A percentile compares a stretch with the other conserved stretches of the same genome.
Evolutionary conservation across 2,113 vertebrate species (phyloP).

Genomic region (Oplegnathus fasciatus): DNA sequence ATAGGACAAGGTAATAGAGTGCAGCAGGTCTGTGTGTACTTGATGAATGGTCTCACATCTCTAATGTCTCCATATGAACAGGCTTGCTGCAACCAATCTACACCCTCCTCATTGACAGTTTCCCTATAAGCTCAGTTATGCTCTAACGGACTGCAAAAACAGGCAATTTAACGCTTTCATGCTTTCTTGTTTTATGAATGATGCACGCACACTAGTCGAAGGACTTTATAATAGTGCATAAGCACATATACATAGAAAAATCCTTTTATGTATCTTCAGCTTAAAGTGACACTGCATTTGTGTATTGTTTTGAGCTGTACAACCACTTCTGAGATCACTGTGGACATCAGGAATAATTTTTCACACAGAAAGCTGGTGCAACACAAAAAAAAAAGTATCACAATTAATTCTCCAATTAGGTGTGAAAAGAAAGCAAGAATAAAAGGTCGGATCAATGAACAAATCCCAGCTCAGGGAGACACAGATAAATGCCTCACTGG

Average conservation of each 20-base stretch:
- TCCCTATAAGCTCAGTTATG: not conserved
- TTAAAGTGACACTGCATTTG: too few relatives aligned
- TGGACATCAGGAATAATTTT: not conserved
- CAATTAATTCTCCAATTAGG: not conserved
- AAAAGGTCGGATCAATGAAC: not conserved
- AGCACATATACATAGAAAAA: too few relatives aligned
- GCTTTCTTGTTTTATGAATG: conserved; percentile 4
- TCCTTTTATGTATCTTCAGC: not conserved
- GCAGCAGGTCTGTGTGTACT: not conserved
- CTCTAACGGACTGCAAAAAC: not conserved
- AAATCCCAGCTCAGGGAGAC: not conserved
- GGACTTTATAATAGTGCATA: not conserved
- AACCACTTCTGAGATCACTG: not conserved
- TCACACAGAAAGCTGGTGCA: not conserved
- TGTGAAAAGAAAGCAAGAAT: not conserved
- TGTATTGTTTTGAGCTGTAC: too few relatives aligned
- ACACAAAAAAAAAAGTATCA: not conserved
- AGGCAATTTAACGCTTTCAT: conserved; percentile 3
- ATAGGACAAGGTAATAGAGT: not conserved
- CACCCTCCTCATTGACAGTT: not conserved
- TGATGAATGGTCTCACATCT: not conserved
- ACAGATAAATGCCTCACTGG: not conserved
- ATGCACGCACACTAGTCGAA: not conserved
- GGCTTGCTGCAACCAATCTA: not conserved
- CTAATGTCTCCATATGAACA: not conserved